A percentile compares a stretch with the other conserved stretches of the same genome.
Evolutionary conservation across 2,888 invertebrate genomes (phyloP).

Genomic region (Erynnis tages): DNA sequence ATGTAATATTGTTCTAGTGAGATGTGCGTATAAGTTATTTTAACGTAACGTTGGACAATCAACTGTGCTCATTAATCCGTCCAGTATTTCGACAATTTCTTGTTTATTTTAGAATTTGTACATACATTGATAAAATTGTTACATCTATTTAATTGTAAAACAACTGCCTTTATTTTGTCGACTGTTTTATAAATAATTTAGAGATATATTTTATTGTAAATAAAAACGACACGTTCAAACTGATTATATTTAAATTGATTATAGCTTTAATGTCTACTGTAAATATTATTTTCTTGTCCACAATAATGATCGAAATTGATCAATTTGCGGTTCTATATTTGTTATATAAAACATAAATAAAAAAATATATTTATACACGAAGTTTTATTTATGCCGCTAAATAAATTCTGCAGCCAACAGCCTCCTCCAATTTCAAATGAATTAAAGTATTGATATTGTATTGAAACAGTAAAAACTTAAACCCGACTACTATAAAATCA

Average conservation of each 20-base stretch:
- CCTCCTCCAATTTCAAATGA: too few species aligned
- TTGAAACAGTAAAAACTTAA: too few species aligned
- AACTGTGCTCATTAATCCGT: constrained; percentile 38
- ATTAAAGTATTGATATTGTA: too few species aligned
- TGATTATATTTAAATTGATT: constrained; percentile 60
- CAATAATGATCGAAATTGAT: constrained; percentile 55
- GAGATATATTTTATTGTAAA: constrained; percentile 49
- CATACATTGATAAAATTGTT: constrained; percentile 36
- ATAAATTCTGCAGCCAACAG: too few species aligned
- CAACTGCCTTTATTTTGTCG: constrained; percentile 69
- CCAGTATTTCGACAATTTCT: constrained; percentile 38
- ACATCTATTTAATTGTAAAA: constrained; percentile 38
- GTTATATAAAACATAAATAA: constrained; percentile 81
- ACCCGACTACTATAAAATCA: too few species aligned
- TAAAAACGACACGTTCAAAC: constrained; percentile 42
- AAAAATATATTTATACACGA: constrained; percentile 54
- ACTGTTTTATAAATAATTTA: constrained; percentile 57
- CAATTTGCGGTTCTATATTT: constrained; percentile 75
- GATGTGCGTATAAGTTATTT: constrained; percentile 12
- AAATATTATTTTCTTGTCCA: constrained; percentile 63
- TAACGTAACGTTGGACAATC: constrained; percentile 9
- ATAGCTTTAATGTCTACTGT: constrained; percentile 64
- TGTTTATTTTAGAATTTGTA: constrained; percentile 29
- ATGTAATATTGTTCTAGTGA: constrained; percentile 8
- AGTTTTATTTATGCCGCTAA: constrained; percentile 41